Percentiles rank a stretch among this genome's conserved stretches.
phyloP scores from a whole-genome alignment of 2,797 vertebrate species.

The Spinus olivaceus region DNA sequence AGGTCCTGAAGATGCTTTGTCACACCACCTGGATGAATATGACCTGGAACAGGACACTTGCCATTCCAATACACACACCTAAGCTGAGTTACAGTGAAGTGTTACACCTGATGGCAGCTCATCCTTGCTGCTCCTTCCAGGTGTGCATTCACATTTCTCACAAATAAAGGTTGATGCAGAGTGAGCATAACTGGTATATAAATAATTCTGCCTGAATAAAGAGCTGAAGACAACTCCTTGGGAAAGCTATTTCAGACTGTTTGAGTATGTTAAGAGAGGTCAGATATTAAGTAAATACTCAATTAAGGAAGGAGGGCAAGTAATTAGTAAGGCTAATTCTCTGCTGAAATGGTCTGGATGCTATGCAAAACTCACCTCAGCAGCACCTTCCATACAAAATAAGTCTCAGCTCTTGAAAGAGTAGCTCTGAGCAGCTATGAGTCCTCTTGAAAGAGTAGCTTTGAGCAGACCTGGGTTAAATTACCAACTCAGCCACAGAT shows the following conservation, averaged over 20 bases:
- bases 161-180: not conserved
- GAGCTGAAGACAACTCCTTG: not conserved
- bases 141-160: not conserved
- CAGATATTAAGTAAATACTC: slow-evolving; percentile 30
- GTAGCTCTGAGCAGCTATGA: not conserved
- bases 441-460: not conserved
- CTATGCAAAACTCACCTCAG: not conserved
- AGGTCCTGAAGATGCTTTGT: not conserved
- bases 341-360: not conserved
- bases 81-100: not conserved
- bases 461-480: not conserved
- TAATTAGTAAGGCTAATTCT: slow-evolving; percentile 26
- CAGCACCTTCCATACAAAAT: not conserved
- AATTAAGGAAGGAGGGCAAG: not conserved
- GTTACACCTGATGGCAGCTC: not conserved
- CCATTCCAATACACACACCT: not conserved
- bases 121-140: not conserved
- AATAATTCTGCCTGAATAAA: not conserved
- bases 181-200: not conserved
- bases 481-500: not conserved
- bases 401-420: not conserved
- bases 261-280: not conserved
- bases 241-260: not conserved
- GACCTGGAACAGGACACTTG: not conserved
- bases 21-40: not conserved